phyloP scores from a whole-genome alignment of 2,797 vertebrate genomes.

The Anguilla pacifica region DNA sequence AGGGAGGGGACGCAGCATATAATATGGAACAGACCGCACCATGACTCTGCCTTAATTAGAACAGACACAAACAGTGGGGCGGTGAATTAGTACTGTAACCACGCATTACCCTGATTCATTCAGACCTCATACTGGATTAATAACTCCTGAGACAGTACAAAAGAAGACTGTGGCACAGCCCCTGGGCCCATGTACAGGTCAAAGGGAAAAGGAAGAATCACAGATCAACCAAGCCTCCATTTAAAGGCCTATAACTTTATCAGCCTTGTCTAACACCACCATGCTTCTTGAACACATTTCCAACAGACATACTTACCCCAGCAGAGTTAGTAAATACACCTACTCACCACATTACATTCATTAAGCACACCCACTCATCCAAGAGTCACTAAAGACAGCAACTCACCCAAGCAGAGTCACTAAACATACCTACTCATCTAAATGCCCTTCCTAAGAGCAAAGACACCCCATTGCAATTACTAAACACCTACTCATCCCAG shows the following conservation, averaged over 20 bases:
- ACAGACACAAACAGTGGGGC: constrained; percentile 86
- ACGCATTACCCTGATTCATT: constrained; percentile 81
- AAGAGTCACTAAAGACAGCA: neutral
- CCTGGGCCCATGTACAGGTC: constrained; percentile 82
- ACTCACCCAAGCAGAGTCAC: neutral
- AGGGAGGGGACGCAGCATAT: constrained; percentile 73
- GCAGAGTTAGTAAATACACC: neutral
- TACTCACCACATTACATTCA: neutral
- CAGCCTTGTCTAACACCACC: neutral
- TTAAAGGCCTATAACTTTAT: neutral
- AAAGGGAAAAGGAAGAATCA: constrained; percentile 38
- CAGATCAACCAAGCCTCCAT: neutral
- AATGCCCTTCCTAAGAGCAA: neutral
- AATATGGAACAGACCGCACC: constrained; percentile 73
- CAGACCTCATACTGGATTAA: constrained; percentile 85
- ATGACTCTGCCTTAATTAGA: constrained; percentile 93
- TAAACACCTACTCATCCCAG: constrained; percentile 1
- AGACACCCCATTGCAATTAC: neutral
- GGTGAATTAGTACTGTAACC: constrained; percentile 91
- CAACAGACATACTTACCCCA: neutral
- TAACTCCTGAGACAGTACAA: constrained; percentile 84
- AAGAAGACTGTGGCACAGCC: constrained; percentile 82
- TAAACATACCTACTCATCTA: neutral
- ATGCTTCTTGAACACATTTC: neutral
- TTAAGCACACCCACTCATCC: neutral